Base-by-base conservation (phyloP, 2,113 vertebrate species). In the Oxygymnocypris stewartii region DNA sequence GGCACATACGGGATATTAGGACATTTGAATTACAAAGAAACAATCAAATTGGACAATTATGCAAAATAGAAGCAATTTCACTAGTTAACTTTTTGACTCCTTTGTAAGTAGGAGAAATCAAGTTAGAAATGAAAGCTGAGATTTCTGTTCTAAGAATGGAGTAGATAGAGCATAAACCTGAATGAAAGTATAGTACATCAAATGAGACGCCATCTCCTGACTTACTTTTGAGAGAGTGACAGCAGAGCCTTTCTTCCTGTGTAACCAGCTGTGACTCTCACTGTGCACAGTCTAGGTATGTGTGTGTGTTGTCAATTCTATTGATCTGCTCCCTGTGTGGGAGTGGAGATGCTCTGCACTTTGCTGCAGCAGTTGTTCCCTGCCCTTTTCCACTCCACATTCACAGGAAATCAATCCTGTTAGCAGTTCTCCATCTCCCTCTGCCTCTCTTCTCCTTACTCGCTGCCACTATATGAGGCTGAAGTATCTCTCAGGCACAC, bases 381-480 rank as follows among this genome's bases (percentile, higher is more conserved):
- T 93, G 93, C 90, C 92, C 91, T 92, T 88, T 91, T 91, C 87
- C 92, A 92, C 88, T 91, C 90, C 90, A 91, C 92, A 92, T 91
- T 93, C 90, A 93, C 92, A 92, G 90, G 88, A 95, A 95, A 95
- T 95, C 94, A 93, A 94, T 95, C 88, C 90, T 89, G 93, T 94
- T 94, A 94, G 92, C 93, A 90, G 92, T 84, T 84, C 92, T 89
- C 90, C 83, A 89, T 91, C 91, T 91, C 35, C 31, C 91, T 88
- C 87, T 91, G 87, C 90, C 28, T 84, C 90, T 89, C 88, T 92
- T 42, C 28, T 69, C 57, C 42, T 92, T 91, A 86, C 88, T 91
- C 87, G 73, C 91, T 89, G 85, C 78, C 89, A 89, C 91, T 91
- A 3, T 25, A 90, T 87, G 87, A 49, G 63, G 73, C 47, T 59